phyloP scores from a whole-genome alignment of 1,140 invertebrate genomes.

The Lucilia cuprina region DNA sequence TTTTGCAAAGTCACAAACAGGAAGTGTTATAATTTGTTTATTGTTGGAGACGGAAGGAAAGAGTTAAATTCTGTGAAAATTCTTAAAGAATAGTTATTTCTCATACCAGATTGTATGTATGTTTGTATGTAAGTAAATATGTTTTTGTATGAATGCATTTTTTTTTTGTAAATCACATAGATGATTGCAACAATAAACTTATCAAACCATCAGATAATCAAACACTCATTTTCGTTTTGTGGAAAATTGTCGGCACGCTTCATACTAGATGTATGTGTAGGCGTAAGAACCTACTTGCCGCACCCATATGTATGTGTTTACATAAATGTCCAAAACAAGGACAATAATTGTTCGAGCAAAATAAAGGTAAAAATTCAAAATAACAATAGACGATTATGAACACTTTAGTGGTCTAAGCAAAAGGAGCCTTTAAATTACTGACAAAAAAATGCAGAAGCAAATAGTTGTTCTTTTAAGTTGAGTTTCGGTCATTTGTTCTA shows the following conservation, averaged over 20 bases:
- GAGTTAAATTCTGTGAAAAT: too few relatives aligned
- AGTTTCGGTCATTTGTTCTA: neutral
- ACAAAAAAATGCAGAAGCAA: too few relatives aligned
- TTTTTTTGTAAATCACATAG: too few relatives aligned
- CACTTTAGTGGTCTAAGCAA: neutral
- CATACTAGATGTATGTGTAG: neutral
- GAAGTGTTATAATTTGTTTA: too few relatives aligned
- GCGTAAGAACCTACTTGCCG: neutral
- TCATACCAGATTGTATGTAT: too few relatives aligned
- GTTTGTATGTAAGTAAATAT: too few relatives aligned
- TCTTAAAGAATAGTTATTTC: too few relatives aligned
- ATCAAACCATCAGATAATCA: constrained; percentile 1
- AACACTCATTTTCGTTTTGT: neutral
- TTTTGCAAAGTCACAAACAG: too few relatives aligned
- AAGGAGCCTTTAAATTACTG: neutral
- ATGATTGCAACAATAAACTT: neutral
- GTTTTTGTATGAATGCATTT: too few relatives aligned
- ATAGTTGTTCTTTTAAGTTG: too few relatives aligned
- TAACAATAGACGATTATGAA: neutral
- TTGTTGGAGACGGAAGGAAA: too few relatives aligned
- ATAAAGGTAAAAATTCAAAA: neutral
- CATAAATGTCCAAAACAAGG: neutral
- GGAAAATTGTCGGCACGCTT: neutral
- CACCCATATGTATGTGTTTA: neutral
- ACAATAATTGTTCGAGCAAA: neutral